Evolutionary conservation across 2,113 vertebrate genomes (phyloP).

Genomic region (Thryonomys swinderianus): DNA sequence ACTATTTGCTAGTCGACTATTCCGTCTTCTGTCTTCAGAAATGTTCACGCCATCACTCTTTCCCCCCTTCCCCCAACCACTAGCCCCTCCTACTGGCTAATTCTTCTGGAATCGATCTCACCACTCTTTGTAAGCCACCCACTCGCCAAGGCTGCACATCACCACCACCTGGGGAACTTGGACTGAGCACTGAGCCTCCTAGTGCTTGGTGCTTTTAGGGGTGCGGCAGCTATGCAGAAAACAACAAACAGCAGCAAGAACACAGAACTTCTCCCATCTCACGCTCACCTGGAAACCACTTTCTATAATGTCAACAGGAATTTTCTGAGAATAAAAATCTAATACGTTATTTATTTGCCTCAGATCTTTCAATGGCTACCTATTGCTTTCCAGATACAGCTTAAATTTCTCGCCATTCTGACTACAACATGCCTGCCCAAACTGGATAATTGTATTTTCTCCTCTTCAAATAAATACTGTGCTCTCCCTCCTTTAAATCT

Average conservation of each 20-base stretch:
- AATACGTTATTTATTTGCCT: constrained; percentile 3
- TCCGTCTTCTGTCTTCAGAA: no score
- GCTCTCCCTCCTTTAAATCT: background rate
- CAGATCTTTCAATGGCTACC: background rate
- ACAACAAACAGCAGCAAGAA: background rate
- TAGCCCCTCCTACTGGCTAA: background rate
- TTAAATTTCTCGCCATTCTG: constrained; percentile 5
- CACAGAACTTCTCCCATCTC: background rate
- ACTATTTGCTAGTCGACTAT: background rate
- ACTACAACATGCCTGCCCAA: background rate
- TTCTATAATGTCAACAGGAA: background rate
- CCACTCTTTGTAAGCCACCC: background rate
- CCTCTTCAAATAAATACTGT: background rate
- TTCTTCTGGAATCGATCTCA: background rate
- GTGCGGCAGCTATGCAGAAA: background rate
- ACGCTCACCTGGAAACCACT: background rate
- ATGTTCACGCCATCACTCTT: background rate
- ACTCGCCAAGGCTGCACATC: no score
- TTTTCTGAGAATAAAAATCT: constrained; percentile 48
- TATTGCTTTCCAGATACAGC: background rate
- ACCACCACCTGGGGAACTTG: background rate
- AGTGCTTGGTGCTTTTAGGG: background rate
- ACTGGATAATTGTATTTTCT: background rate
- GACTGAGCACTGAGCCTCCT: background rate
- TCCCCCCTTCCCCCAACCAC: background rate